phyloP scores from a whole-genome alignment of 2,888 invertebrate species.

The Drosophila phalerata region DNA sequence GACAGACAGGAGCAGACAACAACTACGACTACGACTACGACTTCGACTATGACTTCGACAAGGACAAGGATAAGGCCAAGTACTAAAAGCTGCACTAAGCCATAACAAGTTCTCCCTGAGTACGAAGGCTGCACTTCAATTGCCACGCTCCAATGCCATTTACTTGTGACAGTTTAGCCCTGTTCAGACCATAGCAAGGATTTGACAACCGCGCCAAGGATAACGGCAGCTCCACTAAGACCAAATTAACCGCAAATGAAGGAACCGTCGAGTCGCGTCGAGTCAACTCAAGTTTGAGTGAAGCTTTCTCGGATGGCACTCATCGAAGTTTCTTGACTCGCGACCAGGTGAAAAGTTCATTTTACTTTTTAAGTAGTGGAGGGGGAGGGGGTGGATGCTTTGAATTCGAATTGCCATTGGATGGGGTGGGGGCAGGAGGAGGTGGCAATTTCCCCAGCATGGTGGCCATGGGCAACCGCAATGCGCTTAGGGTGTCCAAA shows the following conservation, averaged over 20 bases:
- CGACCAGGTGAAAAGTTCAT: conserved; percentile 61
- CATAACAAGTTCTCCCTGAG: conserved; percentile 34
- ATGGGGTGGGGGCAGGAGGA: no score
- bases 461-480: conserved; percentile 29
- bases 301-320: conserved; percentile 20
- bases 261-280: conserved; percentile 39
- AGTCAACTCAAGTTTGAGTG: not conserved
- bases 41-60: conserved; percentile 11
- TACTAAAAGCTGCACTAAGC: conserved; percentile 52
- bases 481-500: conserved; percentile 31
- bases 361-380: conserved; percentile 16
- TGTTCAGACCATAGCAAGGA: conserved; percentile 18
- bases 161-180: conserved; percentile 45
- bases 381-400: not conserved
- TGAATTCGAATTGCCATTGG: conserved; percentile 22
- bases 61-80: conserved; percentile 13
- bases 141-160: conserved; percentile 47
- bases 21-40: conserved; percentile 16
- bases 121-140: conserved; percentile 46
- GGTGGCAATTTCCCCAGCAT: not conserved
- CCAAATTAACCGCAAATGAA: conserved; percentile 70
- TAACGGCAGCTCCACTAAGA: conserved; percentile 29
- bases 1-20: conserved; percentile 26
- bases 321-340: conserved; percentile 58
- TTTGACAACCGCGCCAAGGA: conserved; percentile 33